Conservation (phyloP, 2,113 vertebrate genomes). For the Alligator mississippiensis region DNA sequence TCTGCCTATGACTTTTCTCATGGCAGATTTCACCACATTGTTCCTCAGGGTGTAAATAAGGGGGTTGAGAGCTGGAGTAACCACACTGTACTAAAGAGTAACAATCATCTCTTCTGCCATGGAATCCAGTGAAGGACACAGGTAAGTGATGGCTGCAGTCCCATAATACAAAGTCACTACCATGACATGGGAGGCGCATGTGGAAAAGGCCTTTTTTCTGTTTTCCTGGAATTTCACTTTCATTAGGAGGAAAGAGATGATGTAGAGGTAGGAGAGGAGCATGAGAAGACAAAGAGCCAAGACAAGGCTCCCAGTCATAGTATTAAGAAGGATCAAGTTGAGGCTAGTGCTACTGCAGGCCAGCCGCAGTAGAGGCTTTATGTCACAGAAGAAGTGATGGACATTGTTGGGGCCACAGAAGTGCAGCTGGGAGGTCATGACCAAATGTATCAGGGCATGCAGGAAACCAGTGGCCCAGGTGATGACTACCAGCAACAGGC, state of each 20-base stretch:
- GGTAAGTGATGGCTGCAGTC: neutral
- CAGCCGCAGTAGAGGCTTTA: conserved; percentile 7
- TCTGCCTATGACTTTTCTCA: neutral
- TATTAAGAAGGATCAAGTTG: neutral
- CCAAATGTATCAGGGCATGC: conserved; percentile 7
- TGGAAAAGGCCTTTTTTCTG: conserved; percentile 13
- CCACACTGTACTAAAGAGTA: neutral
- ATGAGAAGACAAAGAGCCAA: conserved; percentile 18
- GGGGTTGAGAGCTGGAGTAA: conserved; percentile 31
- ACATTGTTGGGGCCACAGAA: neutral
- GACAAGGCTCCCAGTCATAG: neutral
- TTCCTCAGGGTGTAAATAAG: conserved; percentile 48
- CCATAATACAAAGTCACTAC: conserved; percentile 30
- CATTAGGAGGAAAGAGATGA: conserved; percentile 14
- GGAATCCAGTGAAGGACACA: neutral
- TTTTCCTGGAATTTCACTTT: neutral
- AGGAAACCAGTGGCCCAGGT: neutral
- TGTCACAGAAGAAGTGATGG: conserved; percentile 24
- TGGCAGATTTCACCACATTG: conserved; percentile 1
- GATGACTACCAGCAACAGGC: neutral
- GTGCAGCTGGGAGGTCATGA: conserved; percentile 3
- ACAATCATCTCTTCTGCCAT: neutral
- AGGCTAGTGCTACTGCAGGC: neutral
- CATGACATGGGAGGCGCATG: conserved; percentile 17
- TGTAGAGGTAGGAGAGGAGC: conserved; percentile 33